A percentile compares a stretch with the other conserved stretches of the same genome.
Evolutionary conservation across 2,888 invertebrate genomes (phyloP).

Genomic region (Macropis europaea): DNA sequence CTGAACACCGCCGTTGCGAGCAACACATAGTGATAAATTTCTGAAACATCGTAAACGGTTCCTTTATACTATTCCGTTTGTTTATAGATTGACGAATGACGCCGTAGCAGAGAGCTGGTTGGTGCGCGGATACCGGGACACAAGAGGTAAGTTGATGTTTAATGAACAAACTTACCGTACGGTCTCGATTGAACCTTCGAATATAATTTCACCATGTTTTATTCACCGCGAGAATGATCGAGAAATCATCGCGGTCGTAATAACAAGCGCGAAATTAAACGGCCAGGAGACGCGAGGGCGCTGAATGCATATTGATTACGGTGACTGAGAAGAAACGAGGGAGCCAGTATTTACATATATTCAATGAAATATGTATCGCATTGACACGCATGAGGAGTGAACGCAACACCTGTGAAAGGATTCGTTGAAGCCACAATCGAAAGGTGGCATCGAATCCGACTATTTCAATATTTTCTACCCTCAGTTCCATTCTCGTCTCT

Average conservation of each 20-base stretch:
- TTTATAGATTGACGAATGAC: constrained; percentile 76
- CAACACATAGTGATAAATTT: too few relatives aligned
- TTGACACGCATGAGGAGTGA: constrained; percentile 13
- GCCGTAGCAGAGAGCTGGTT: constrained; percentile 76
- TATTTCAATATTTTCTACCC: constrained; percentile 39
- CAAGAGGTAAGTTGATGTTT: constrained; percentile 71
- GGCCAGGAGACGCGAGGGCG: constrained; percentile 13
- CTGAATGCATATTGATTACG: constrained; percentile 42
- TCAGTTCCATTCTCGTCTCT: constrained; percentile 16
- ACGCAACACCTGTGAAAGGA: constrained; percentile 35
- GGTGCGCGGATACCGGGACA: constrained; percentile 73
- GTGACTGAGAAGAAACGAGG: constrained; percentile 25
- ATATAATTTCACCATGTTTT: too few relatives aligned
- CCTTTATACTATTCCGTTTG: constrained; percentile 11
- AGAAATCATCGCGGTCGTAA: constrained; percentile 8
- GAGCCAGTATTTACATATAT: constrained; percentile 44
- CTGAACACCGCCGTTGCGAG: too few relatives aligned
- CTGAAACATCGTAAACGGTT: not conserved
- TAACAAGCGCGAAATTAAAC: constrained; percentile 22
- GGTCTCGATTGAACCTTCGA: not conserved
- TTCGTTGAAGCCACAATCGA: constrained; percentile 19
- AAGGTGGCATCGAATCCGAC: constrained; percentile 30
- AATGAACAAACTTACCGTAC: not conserved
- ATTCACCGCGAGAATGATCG: not conserved
- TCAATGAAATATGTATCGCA: constrained; percentile 48